Evolutionary conservation across 2,888 invertebrate genomes (phyloP).

Genomic region (Drosophila helvetica): DNA sequence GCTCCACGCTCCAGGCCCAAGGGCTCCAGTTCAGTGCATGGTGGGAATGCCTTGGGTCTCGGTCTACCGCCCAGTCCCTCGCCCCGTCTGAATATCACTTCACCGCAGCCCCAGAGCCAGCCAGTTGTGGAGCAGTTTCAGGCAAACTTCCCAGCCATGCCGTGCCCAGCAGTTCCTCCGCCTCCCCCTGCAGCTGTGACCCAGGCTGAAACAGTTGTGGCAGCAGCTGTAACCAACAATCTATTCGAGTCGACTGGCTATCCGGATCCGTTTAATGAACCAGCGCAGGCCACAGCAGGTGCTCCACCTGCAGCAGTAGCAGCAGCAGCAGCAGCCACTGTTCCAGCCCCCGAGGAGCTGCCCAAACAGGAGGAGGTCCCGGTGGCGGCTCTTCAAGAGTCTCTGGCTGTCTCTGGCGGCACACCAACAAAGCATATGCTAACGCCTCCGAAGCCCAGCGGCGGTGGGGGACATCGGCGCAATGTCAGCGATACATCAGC

Average conservation of each 20-base stretch:
- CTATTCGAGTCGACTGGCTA: slow-evolving; percentile 87
- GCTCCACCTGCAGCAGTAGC: slow-evolving; percentile 51
- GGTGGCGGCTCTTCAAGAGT: slow-evolving; percentile 17
- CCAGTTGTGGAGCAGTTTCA: slow-evolving; percentile 83
- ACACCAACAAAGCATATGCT: slow-evolving; percentile 81
- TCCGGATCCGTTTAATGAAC: slow-evolving; percentile 88
- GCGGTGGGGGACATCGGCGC: slow-evolving; percentile 87
- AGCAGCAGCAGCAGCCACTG: slow-evolving; percentile 27
- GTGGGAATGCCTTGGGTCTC: slow-evolving; percentile 84
- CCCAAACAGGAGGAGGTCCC: slow-evolving; percentile 14
- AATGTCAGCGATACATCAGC: slow-evolving; percentile 94
- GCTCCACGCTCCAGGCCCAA: slow-evolving; percentile 93
- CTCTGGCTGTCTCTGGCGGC: slow-evolving; percentile 42
- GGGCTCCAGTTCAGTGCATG: slow-evolving; percentile 84
- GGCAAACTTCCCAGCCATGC: slow-evolving; percentile 82
- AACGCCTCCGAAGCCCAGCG: slow-evolving; percentile 77
- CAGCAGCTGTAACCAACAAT: slow-evolving; percentile 82
- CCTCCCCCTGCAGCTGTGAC: slow-evolving; percentile 23
- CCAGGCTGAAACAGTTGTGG: slow-evolving; percentile 22
- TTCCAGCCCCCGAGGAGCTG: slow-evolving; percentile 24
- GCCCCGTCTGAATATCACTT: slow-evolving; percentile 83
- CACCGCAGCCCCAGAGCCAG: slow-evolving; percentile 79
- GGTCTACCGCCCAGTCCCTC: slow-evolving; percentile 86
- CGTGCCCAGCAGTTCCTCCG: slow-evolving; percentile 41
- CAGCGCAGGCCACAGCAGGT: slow-evolving; percentile 27